Conservation (phyloP, 2,888 invertebrate genomes). For the Drosophila meridiana region DNA sequence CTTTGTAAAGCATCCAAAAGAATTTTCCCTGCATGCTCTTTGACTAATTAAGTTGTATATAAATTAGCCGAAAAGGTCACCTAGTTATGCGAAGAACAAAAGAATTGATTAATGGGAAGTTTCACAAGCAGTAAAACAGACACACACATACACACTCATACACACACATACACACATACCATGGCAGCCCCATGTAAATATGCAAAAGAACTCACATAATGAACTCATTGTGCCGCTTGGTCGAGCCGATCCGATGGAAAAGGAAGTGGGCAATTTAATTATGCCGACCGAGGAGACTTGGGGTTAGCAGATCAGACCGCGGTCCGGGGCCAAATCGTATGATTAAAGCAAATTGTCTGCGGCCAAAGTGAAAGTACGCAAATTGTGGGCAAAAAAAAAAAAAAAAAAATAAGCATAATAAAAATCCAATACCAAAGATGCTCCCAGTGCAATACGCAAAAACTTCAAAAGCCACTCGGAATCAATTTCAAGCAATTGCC, state of each 20-base stretch:
- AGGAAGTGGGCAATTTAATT: constrained; percentile 78
- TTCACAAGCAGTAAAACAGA: constrained; percentile 52
- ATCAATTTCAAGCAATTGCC: constrained; percentile 35
- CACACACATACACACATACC: background rate
- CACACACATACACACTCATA: constrained; percentile 9
- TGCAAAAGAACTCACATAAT: constrained; percentile 60
- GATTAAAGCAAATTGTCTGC: constrained; percentile 57
- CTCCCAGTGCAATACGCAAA: constrained; percentile 10
- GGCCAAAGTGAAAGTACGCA: constrained; percentile 65
- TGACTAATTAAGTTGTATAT: constrained; percentile 58
- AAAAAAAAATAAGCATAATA: background rate
- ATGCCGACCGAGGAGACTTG: constrained; percentile 47
- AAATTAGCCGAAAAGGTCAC: constrained; percentile 69
- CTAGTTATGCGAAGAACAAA: constrained; percentile 69
- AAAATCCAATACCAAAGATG: constrained; percentile 19
- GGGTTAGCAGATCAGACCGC: constrained; percentile 65
- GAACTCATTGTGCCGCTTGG: constrained; percentile 60
- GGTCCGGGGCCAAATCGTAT: constrained; percentile 29
- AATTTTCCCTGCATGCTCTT: constrained; percentile 39
- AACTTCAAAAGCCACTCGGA: constrained; percentile 60
- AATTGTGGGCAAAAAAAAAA: constrained; percentile 21
- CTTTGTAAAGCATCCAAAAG: constrained; percentile 2
- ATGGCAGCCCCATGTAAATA: constrained; percentile 9
- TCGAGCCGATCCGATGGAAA: constrained; percentile 38
- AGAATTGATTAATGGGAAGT: constrained; percentile 75